Evolutionary conservation across 2,113 vertebrate genomes (phyloP).

Genomic region (Cyprinodon variegatus): DNA sequence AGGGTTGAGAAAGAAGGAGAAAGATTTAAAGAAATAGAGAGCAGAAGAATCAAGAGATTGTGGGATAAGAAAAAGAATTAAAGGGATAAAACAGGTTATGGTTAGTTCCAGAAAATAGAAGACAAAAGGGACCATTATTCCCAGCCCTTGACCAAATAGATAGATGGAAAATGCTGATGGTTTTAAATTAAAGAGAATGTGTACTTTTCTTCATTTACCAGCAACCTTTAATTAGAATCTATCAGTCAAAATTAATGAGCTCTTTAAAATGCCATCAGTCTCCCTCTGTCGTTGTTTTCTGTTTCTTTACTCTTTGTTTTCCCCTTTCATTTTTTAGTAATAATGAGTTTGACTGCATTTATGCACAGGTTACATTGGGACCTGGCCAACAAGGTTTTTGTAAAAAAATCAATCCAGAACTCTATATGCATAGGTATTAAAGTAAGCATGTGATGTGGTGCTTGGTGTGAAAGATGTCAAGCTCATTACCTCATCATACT

Average conservation of each 20-base stretch:
- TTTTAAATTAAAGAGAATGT: conserved; percentile 24
- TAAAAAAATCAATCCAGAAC: conserved; percentile 57
- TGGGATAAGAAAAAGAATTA: conserved; percentile 48
- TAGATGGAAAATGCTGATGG: conserved; percentile 9
- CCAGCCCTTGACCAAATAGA: conserved; percentile 7
- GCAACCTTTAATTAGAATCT: conserved; percentile 41
- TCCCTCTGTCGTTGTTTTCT: conserved; percentile 26
- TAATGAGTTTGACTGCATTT: conserved; percentile 60
- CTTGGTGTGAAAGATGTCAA: neutral
- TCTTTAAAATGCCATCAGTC: conserved; percentile 29
- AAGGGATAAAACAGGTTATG: conserved; percentile 21
- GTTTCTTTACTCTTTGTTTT: neutral
- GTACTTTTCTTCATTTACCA: conserved; percentile 25
- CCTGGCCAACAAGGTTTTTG: conserved; percentile 47
- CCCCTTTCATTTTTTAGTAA: conserved; percentile 47
- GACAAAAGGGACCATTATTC: conserved; percentile 2
- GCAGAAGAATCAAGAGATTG: conserved; percentile 40
- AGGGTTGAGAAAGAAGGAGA: conserved; percentile 28
- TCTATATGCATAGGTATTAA: conserved; percentile 10
- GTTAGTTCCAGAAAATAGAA: conserved; percentile 20
- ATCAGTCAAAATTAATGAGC: conserved; percentile 59
- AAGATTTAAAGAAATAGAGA: conserved; percentile 47
- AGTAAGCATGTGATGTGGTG: neutral
- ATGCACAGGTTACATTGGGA: conserved; percentile 48
- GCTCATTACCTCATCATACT: too few relatives aligned